Percentiles rank a stretch among this genome's conserved stretches.
Evolutionary conservation across 2,797 vertebrate species (phyloP).

Genomic region (Catharus ustulatus): DNA sequence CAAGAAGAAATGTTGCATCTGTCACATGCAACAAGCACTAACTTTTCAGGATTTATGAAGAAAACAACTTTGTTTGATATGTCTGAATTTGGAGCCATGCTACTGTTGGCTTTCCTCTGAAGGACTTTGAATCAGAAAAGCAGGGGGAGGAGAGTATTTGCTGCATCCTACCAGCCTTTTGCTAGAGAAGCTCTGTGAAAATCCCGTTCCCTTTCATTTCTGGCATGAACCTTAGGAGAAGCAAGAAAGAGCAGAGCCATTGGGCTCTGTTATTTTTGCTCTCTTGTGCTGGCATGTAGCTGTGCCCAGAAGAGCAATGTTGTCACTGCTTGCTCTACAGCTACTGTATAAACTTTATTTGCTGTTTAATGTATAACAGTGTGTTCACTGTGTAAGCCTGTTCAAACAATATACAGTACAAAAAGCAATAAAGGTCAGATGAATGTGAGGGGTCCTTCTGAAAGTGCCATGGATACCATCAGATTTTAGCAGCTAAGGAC

Average conservation of each 20-base stretch:
- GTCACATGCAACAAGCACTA: background rate
- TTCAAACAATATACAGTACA: slow-evolving; percentile 2
- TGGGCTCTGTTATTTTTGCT: background rate
- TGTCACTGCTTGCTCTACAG: background rate
- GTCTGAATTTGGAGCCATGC: background rate
- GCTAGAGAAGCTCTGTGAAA: background rate
- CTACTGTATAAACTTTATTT: background rate
- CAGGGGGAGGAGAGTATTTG: background rate
- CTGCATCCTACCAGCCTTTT: background rate
- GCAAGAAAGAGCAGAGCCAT: background rate
- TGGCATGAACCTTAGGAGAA: background rate
- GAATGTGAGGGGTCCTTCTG: background rate
- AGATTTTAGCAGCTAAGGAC: background rate
- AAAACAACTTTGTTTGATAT: background rate
- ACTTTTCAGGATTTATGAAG: background rate
- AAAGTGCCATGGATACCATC: background rate
- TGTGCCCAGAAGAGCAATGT: background rate
- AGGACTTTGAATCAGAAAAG: background rate
- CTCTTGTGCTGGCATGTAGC: background rate
- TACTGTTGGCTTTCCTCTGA: background rate
- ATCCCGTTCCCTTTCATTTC: background rate
- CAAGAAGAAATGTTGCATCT: background rate
- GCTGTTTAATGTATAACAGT: slow-evolving; percentile 42
- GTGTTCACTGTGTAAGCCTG: background rate
- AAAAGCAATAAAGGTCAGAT: background rate